Conservation (phyloP, 2,113 vertebrate genomes). For the Cochlearius cochlearius region DNA sequence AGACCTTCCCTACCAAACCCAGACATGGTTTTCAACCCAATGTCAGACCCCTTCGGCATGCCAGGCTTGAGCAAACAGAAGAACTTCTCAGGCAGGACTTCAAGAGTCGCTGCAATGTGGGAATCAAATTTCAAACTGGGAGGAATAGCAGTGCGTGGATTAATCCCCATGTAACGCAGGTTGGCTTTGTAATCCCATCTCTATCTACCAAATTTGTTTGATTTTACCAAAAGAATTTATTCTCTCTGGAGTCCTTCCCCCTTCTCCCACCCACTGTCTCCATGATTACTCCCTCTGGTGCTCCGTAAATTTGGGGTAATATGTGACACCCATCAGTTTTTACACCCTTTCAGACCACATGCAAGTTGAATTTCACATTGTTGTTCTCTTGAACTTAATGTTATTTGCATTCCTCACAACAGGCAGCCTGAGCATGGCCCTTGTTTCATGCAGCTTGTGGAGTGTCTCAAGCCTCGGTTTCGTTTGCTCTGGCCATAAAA, state of each 20-base stretch:
- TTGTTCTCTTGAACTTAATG: not conserved
- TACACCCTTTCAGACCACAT: not conserved
- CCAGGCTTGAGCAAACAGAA: not conserved
- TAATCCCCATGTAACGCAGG: accelerated
- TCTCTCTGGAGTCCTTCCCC: not conserved
- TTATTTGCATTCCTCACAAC: not conserved
- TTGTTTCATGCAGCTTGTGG: not conserved
- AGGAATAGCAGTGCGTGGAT: not conserved
- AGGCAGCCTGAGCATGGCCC: not conserved
- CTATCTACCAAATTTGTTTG: not conserved
- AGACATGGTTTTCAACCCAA: not conserved
- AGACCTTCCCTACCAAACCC: not conserved
- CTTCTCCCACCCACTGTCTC: not conserved
- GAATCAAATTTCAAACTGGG: not conserved
- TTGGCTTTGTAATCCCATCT: not conserved
- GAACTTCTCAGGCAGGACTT: not conserved
- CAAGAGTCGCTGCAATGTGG: not conserved
- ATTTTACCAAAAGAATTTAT: not conserved
- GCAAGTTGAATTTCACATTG: not conserved
- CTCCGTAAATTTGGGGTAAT: not conserved
- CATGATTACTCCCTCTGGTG: not conserved
- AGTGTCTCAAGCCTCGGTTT: not conserved
- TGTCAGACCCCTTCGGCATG: not conserved
- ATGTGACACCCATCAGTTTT: not conserved
- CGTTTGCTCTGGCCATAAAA: not conserved